phyloP scores from a whole-genome alignment of 2,113 vertebrate species.

The Aramus guarauna region DNA sequence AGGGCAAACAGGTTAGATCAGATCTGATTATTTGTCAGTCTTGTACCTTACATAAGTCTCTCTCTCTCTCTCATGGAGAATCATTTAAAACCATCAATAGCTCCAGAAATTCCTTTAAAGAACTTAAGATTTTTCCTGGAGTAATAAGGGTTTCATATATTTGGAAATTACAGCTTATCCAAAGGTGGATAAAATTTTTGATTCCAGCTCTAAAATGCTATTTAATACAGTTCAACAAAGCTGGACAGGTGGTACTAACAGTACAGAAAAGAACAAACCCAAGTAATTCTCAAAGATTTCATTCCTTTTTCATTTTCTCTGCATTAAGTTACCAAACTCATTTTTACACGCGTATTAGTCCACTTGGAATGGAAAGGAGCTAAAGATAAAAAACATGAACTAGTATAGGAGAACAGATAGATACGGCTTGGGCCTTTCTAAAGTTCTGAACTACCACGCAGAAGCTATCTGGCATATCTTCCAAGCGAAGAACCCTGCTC shows the following conservation, averaged over 20 bases:
- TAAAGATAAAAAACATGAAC: not conserved
- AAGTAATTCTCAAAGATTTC: not conserved
- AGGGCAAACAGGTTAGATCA: not conserved
- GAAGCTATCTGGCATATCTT: not conserved
- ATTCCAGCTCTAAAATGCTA: not conserved
- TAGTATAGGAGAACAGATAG: not conserved
- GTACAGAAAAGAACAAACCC: not conserved
- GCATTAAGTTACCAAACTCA: not conserved
- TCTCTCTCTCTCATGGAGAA: not conserved
- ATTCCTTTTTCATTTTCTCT: not conserved
- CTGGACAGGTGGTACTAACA: not conserved
- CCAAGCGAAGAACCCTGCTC: not conserved
- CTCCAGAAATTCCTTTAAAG: not conserved
- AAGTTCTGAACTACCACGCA: not conserved
- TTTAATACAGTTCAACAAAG: not conserved
- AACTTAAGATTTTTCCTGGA: not conserved
- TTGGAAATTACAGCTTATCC: not conserved
- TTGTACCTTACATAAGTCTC: not conserved
- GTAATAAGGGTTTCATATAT: not conserved
- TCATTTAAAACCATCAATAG: not conserved
- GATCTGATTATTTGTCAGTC: not conserved
- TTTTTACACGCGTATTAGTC: not conserved
- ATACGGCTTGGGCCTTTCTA: not conserved
- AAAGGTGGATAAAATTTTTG: not conserved
- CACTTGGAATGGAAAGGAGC: not conserved